Percentiles rank a stretch among this genome's conserved stretches.
These are phyloP conservation scores for Cephus runcator DNA, from an alignment of 2,888 invertebrate species.

Conservation along the genomic window DNA sequence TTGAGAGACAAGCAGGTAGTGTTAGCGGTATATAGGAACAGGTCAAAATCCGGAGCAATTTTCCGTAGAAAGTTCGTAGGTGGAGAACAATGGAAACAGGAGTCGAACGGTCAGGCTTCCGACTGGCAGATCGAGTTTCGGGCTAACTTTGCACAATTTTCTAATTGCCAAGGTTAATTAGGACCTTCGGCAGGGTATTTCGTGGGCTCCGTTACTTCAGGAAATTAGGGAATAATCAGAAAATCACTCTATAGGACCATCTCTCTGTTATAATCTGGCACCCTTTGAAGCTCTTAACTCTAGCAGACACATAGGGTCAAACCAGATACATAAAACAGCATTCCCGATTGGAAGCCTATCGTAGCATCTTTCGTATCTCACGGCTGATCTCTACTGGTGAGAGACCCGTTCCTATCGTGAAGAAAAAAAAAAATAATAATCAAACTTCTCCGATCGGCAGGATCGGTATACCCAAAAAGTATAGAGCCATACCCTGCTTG, in stretches of 20 bases:
- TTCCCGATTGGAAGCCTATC: not conserved
- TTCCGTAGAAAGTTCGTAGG: conserved; percentile 11
- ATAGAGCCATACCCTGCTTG: not conserved
- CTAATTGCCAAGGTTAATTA: conserved; percentile 47
- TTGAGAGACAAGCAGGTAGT: conserved; percentile 31
- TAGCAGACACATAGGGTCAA: not conserved
- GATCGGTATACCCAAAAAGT: not conserved
- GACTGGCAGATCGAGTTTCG: conserved; percentile 3
- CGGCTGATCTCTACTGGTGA: conserved; percentile 31
- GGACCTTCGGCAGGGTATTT: conserved; percentile 3
- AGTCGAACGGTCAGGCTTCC: conserved; percentile 25
- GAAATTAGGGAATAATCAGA: not conserved
- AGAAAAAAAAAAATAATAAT: not conserved
- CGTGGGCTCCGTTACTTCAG: not conserved
- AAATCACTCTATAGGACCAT: not conserved
- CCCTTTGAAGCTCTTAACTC: not conserved
- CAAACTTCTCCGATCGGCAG: not conserved
- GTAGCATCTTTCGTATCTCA: conserved; percentile 26
- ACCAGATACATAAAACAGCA: not conserved
- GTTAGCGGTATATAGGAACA: conserved; percentile 31
- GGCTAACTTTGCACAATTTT: conserved; percentile 32
- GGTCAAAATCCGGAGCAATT: conserved; percentile 42
- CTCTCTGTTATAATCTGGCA: not conserved
- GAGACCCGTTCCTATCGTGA: conserved; percentile 22
- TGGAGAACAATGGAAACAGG: conserved; percentile 27